phyloP scores from a whole-genome alignment of 2,888 invertebrate species.

The Drosophila pseudotakahashii region DNA sequence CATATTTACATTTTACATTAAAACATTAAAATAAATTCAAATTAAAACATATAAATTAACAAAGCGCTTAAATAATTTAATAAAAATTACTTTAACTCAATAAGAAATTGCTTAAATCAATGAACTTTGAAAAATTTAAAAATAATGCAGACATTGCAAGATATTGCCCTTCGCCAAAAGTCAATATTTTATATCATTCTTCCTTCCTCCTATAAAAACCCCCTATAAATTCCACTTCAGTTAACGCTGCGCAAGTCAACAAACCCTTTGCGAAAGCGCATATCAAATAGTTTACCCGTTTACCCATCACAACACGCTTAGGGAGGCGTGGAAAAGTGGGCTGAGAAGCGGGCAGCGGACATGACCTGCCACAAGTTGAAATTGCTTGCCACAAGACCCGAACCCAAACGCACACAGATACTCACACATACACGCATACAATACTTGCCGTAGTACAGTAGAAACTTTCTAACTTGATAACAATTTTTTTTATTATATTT shows the following conservation, averaged over 20 bases:
- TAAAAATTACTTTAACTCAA: too few species aligned
- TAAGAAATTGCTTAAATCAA: too few species aligned
- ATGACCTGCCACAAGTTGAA: constrained; percentile 63
- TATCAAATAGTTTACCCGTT: constrained; percentile 34
- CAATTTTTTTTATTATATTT: background rate
- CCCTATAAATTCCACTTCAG: constrained; percentile 16
- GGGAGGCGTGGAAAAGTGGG: constrained; percentile 16
- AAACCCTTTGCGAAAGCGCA: constrained; percentile 23
- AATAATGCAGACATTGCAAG: background rate
- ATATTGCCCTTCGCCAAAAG: background rate
- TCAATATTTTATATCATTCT: background rate
- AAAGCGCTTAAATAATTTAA: too few species aligned
- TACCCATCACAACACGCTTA: constrained; percentile 34
- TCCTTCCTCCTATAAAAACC: background rate
- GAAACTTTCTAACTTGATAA: background rate
- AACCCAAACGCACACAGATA: constrained; percentile 9
- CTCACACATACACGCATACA: background rate
- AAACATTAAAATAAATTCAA: too few species aligned
- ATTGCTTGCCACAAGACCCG: constrained; percentile 47
- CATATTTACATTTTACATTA: too few species aligned
- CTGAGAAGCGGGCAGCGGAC: constrained; percentile 31
- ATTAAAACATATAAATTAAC: too few species aligned
- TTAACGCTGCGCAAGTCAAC: constrained; percentile 29
- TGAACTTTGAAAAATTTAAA: background rate
- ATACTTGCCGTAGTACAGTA: background rate